Conservation (phyloP, 2,888 invertebrate species). For the Apamea anceps region DNA sequence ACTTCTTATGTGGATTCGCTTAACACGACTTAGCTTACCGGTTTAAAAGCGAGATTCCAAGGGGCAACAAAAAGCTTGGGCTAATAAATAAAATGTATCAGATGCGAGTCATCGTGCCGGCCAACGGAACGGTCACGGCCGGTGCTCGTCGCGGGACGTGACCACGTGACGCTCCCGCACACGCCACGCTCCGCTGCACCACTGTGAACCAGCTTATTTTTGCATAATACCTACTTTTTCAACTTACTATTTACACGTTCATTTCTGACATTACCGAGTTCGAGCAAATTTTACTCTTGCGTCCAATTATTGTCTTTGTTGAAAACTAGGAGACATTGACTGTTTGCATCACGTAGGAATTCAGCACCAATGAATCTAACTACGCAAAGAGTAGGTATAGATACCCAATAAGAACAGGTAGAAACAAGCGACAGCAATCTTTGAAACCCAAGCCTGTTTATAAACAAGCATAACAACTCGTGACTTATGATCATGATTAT, state of each 20-base stretch:
- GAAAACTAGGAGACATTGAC: background rate
- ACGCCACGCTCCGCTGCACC: conserved; percentile 75
- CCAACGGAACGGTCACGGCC: conserved; percentile 88
- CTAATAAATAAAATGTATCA: conserved; percentile 80
- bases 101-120: conserved; percentile 85
- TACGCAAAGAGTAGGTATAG: background rate
- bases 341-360: background rate
- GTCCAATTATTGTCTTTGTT: background rate
- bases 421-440: conserved; percentile 28
- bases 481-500: conserved; percentile 54
- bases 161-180: conserved; percentile 74
- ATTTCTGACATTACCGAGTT: conserved; percentile 12
- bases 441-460: conserved; percentile 12
- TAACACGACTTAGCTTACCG: conserved; percentile 75
- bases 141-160: conserved; percentile 80
- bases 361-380: background rate
- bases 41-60: conserved; percentile 85
- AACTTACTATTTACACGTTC: conserved; percentile 25
- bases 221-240: conserved; percentile 75
- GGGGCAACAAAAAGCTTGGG: conserved; percentile 79
- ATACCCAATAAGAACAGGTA: conserved; percentile 7
- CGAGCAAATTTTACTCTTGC: background rate
- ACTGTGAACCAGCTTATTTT: conserved; percentile 85
- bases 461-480: conserved; percentile 41
- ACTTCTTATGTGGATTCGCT: conserved; percentile 59